These are phyloP conservation scores for Eurytoma californica DNA, from an alignment of 2,888 invertebrate species.

Conservation along the genomic window DNA sequence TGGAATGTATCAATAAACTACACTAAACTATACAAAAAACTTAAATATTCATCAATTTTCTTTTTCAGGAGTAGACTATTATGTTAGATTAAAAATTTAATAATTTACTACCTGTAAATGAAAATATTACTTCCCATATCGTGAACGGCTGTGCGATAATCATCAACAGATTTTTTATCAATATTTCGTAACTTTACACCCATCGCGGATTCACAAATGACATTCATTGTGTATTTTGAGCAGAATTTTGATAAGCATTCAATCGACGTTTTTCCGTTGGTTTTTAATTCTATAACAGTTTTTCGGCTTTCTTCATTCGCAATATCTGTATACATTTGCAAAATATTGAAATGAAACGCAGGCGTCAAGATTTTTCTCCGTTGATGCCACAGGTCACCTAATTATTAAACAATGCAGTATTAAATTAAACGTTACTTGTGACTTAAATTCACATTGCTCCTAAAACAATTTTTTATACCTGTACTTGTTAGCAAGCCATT, in stretches of 20 bases:
- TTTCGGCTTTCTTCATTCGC: constrained; percentile 34
- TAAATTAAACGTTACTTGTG: background rate
- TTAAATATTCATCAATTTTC: too few relatives aligned
- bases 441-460: background rate
- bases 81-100: too few relatives aligned
- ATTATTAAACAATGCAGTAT: too few relatives aligned
- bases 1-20: background rate
- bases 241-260: constrained; percentile 35
- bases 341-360: constrained; percentile 13
- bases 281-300: constrained; percentile 41
- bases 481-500: background rate
- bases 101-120: background rate
- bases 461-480: background rate
- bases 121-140: background rate
- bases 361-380: too few relatives aligned
- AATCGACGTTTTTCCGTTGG: constrained; percentile 29
- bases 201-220: constrained; percentile 42
- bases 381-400: constrained; percentile 40
- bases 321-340: constrained; percentile 43
- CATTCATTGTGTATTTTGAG: constrained; percentile 50
- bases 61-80: too few relatives aligned
- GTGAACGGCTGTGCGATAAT: background rate
- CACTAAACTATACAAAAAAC: background rate
- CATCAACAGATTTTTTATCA: background rate
- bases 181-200: background rate